These are phyloP conservation scores for Lasius platythorax DNA, from an alignment of 2,888 invertebrate genomes.

Conservation along the genomic window DNA sequence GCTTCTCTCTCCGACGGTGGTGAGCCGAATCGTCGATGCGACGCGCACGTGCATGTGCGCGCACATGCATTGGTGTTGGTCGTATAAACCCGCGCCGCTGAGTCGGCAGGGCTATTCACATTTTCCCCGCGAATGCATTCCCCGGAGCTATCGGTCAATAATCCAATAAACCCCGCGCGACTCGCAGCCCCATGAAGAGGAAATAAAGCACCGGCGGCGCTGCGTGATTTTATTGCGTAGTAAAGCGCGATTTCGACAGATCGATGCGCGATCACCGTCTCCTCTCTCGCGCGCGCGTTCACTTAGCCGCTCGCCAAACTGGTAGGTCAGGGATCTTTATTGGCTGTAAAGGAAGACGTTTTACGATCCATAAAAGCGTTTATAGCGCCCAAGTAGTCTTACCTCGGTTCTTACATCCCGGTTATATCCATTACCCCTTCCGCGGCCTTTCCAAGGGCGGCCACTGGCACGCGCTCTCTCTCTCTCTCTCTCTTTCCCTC, in stretches of 20 bases:
- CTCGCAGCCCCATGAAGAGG: slow-evolving; percentile 71
- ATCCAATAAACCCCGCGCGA: slow-evolving; percentile 75
- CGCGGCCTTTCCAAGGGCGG: slow-evolving; percentile 82
- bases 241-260: slow-evolving; percentile 75
- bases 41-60: slow-evolving; percentile 16
- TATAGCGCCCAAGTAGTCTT: slow-evolving; percentile 80
- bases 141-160: slow-evolving; percentile 71
- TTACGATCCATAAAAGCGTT: slow-evolving; percentile 86
- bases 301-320: slow-evolving; percentile 73
- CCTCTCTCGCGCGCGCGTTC: slow-evolving; percentile 37
- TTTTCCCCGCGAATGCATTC: slow-evolving; percentile 74
- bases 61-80: background rate
- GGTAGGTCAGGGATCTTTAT: slow-evolving; percentile 84
- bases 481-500: slow-evolving; percentile 66
- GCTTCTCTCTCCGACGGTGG: slow-evolving; percentile 66
- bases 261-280: slow-evolving; percentile 71
- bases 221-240: slow-evolving; percentile 75
- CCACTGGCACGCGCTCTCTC: slow-evolving; percentile 84
- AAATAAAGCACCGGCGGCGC: slow-evolving; percentile 72
- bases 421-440: slow-evolving; percentile 79
- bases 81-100: slow-evolving; percentile 57
- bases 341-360: slow-evolving; percentile 86
- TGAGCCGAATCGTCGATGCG: slow-evolving; percentile 42
- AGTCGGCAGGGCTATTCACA: slow-evolving; percentile 67
- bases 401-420: slow-evolving; percentile 79